These are phyloP conservation scores for Acheta domesticus DNA, from an alignment of 2,888 invertebrate species.

Conservation along the genomic window DNA sequence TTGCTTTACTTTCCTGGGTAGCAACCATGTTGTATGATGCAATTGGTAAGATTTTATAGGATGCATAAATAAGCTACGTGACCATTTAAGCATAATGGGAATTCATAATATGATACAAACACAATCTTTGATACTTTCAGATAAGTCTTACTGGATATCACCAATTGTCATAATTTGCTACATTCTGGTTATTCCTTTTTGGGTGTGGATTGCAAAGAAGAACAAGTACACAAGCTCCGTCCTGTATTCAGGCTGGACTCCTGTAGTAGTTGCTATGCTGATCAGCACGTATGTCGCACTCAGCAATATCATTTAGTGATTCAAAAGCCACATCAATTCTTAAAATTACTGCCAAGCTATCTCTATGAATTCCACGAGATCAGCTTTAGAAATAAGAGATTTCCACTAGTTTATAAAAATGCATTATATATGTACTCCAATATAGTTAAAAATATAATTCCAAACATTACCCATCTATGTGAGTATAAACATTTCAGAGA, in stretches of 20 bases:
- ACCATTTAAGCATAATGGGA: too few relatives aligned
- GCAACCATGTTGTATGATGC: slow-evolving; percentile 56
- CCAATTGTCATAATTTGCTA: slow-evolving; percentile 48
- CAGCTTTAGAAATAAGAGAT: too few relatives aligned
- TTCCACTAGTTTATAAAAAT: too few relatives aligned
- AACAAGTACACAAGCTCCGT: slow-evolving; percentile 54
- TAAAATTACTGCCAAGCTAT: too few relatives aligned
- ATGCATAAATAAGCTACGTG: background rate
- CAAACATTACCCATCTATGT: too few relatives aligned
- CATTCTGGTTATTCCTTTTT: slow-evolving; percentile 53
- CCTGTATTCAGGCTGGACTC: slow-evolving; percentile 56
- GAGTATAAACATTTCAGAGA: too few relatives aligned
- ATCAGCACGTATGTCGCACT: slow-evolving; percentile 48
- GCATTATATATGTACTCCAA: too few relatives aligned
- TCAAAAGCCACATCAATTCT: too few relatives aligned
- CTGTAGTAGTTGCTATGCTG: slow-evolving; percentile 58
- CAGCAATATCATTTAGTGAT: slow-evolving; percentile 19
- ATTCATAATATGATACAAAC: too few relatives aligned
- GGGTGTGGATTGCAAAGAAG: slow-evolving; percentile 51
- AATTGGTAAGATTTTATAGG: slow-evolving; percentile 48
- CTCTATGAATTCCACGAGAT: too few relatives aligned
- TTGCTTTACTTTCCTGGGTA: slow-evolving; percentile 59
- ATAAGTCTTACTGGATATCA: slow-evolving; percentile 47
- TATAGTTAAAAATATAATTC: too few relatives aligned
- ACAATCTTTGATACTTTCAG: slow-evolving; percentile 35